phyloP scores from a whole-genome alignment of 2,113 vertebrate species.

The Macroglossus sobrinus region DNA sequence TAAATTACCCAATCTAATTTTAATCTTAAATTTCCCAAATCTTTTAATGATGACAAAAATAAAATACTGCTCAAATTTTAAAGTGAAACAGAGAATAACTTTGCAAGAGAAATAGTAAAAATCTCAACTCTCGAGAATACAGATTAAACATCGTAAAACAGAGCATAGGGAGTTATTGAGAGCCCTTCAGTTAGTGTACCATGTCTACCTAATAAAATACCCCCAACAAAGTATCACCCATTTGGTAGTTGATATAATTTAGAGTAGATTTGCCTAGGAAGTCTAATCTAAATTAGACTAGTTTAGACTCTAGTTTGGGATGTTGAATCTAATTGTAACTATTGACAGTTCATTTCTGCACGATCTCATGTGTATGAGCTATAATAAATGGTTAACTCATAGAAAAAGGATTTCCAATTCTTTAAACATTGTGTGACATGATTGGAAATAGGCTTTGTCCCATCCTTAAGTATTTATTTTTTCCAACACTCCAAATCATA shows the following conservation, averaged over 20 bases:
- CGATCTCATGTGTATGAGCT: not conserved
- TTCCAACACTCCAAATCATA: not conserved
- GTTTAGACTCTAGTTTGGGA: not conserved
- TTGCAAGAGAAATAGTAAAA: not conserved
- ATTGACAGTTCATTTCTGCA: not conserved
- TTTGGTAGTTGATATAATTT: not conserved
- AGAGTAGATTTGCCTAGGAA: not conserved
- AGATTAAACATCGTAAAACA: not conserved
- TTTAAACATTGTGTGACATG: not conserved
- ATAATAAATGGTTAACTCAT: not conserved
- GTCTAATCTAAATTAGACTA: not conserved
- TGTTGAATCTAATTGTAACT: not conserved
- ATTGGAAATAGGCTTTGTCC: not conserved
- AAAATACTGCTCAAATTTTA: not conserved
- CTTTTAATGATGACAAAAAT: not conserved
- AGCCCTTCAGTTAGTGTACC: not conserved
- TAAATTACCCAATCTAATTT: not conserved
- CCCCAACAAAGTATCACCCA: fast-evolving
- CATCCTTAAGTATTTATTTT: not conserved
- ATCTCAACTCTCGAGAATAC: not conserved
- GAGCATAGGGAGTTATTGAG: not conserved
- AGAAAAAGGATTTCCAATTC: not conserved
- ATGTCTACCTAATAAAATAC: not conserved
- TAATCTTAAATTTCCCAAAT: not conserved
- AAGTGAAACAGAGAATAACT: not conserved